Evolutionary conservation across 2,888 invertebrate species (phyloP), one percentile per base, ranked within the genome.

Genomic region (Tubulanus polymorphus): DNA sequence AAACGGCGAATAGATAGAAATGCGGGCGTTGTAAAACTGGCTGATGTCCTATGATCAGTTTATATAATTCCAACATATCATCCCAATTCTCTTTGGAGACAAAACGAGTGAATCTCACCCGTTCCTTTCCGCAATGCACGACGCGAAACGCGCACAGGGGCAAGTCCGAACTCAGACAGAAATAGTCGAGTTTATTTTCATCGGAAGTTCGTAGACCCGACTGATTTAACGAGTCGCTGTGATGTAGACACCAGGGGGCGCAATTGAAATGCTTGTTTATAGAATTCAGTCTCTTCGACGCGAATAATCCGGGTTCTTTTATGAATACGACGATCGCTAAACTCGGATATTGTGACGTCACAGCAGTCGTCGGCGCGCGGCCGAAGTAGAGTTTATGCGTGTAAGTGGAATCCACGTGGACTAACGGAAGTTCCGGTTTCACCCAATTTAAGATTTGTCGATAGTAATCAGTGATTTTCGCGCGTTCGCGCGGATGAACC

Each of bases 61-160:
- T 63, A 51, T 74, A 73, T 48, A 74, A 70, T 5, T 69, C 63
- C 48, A 72, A 63, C 67, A 69, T 72, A 50, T 69, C 64, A 15
- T 59, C 47, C 74, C 74, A 74, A 52, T 66, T 66, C 10, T 59
- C 62, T 28, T 68, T 63, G 46, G 65, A 64, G n/a, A 67, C 65
- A 57, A 70, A 72, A 48, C 73, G 51, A 23, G 71, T 63, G 12
- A 68, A 54, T n/a, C 74, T 64, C 47, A 74, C 56, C 55, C 69
- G 68, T 52, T 73, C 71, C 45, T 71, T 71, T 15, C 73, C 73
- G 55, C 69, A 68, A 55, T 73, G 74, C 48, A 73, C 70, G 54
- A 71, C 73, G 25, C 74, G 53, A 10, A 71, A 65, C 2, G 70
- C 71, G 66, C 72, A 73, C 15, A 74, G 62, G 18, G 74, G 74